Conservation (phyloP, 2,797 vertebrate species). For the Diceros bicornis region DNA sequence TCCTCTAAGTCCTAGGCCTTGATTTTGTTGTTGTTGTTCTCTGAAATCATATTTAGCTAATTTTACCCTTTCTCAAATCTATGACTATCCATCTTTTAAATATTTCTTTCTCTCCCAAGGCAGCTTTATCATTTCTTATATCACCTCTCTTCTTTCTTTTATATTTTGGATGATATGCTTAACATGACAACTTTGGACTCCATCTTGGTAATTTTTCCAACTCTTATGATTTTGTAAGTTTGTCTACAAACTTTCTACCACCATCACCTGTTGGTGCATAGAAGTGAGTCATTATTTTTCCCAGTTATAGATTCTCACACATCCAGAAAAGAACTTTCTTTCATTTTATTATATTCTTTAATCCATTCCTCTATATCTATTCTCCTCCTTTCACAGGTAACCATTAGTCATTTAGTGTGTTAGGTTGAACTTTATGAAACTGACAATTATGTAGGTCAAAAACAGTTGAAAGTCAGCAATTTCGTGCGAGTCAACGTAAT, state of each 20-base stretch:
- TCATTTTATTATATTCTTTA: not conserved
- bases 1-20: slow-evolving; percentile 16
- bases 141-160: slow-evolving; percentile 34
- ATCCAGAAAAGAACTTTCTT: not conserved
- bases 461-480: slow-evolving; percentile 3
- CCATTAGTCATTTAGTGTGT: not conserved
- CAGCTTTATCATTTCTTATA: slow-evolving; percentile 54
- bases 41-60: not conserved
- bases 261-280: not conserved
- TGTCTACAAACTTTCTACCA: not conserved
- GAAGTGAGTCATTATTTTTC: not conserved
- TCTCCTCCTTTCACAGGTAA: not conserved
- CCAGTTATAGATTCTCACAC: not conserved
- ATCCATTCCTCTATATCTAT: not conserved
- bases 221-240: slow-evolving; percentile 46
- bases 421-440: slow-evolving; percentile 40
- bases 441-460: not conserved
- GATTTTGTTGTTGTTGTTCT: not conserved
- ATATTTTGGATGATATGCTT: slow-evolving; percentile 40
- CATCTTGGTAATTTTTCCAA: slow-evolving; percentile 44
- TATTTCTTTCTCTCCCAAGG: slow-evolving; percentile 42
- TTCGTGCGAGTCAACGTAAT: not conserved
- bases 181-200: slow-evolving; percentile 20
- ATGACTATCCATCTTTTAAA: slow-evolving; percentile 19
- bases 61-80: not conserved